Evolutionary conservation across 2,113 vertebrate species (phyloP), one percentile per base, ranked within the genome.

Genomic region (Lagopus leucura): DNA sequence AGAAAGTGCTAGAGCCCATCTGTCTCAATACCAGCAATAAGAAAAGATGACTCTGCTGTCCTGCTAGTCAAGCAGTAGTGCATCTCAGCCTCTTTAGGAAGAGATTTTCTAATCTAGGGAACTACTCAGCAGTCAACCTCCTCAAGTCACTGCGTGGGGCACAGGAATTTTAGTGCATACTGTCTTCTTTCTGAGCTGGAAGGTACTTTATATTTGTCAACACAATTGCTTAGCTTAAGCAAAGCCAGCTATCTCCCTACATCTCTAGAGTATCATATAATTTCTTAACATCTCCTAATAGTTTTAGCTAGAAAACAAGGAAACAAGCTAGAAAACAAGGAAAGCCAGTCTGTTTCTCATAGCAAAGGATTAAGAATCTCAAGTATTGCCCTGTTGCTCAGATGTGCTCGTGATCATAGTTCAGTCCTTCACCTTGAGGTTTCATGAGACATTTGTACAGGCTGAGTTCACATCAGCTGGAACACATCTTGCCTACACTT

Each of bases 171-270:
- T 28, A 32, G n/a, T 15, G 27, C 22, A 38, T 70, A 22, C 10
- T 61, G 8, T 45, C 50, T 66, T 91, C 58, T 60, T 79, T 54
- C 58, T 36, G 63, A 85, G 71, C 58, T 92, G 43, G 43, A 82
- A 87, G 82, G 38, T 48, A 25, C 82, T 91, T 88, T 84, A 89
- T 90, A 86, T 96, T 79, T 94, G 90, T 82, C 92, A 94, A 34
- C 21, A 11, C n/a, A 50, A 92, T 89, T 91, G 50, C 55, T 94
- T 89, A 48, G 27, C 88, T 95, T 50, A 80, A 95, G 75, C 40
- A 70, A 42, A 95, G 50, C 42, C 90, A 94, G 85, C 88, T 95
- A 90, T 66, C 92, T 42, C 63, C 70, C 64, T 43, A 40, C 19
- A 67, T 89, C 92, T 92, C 93, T 91, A 50, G 85, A 70, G 91